A percentile compares a stretch with the other conserved stretches of the same genome.
Evolutionary conservation across 2,888 invertebrate species (phyloP).

Genomic region (Eupithecia exiguata): DNA sequence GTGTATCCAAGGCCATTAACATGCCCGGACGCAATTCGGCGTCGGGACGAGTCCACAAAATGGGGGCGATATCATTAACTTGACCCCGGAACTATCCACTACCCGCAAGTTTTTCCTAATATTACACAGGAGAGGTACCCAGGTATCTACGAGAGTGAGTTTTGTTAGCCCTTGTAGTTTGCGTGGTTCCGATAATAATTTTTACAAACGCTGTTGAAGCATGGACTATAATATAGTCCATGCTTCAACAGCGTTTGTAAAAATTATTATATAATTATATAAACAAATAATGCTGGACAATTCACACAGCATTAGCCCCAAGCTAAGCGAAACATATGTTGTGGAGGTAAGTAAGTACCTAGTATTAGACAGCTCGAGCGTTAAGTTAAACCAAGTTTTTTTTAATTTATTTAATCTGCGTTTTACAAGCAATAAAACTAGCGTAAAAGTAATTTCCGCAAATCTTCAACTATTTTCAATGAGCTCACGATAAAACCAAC

Average conservation of each 20-base stretch:
- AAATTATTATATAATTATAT: background rate
- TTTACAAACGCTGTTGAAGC: background rate
- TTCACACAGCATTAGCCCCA: background rate
- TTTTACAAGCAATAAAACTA: too few relatives aligned
- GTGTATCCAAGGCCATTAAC: slow-evolving; percentile 81
- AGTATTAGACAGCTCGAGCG: too few relatives aligned
- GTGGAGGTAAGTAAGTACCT: background rate
- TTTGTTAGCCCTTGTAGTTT: slow-evolving; percentile 53
- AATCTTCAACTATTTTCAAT: too few relatives aligned
- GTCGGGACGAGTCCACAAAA: slow-evolving; percentile 79
- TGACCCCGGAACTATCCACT: slow-evolving; percentile 79
- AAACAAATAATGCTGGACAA: background rate
- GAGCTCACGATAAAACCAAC: too few relatives aligned
- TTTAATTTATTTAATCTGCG: too few relatives aligned
- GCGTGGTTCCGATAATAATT: background rate
- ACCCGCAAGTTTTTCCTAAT: slow-evolving; percentile 79
- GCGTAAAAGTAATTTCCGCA: too few relatives aligned
- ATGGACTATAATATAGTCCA: background rate
- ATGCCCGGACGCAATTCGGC: slow-evolving; percentile 79
- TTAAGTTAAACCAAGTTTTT: too few relatives aligned
- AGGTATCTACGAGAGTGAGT: slow-evolving; percentile 54
- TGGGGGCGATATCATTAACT: slow-evolving; percentile 82
- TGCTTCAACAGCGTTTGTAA: background rate
- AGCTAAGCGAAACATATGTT: background rate
- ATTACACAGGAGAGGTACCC: slow-evolving; percentile 76